A percentile compares a stretch with the other conserved stretches of the same genome.
These are phyloP conservation scores for Halcyon malimbica DNA, from an alignment of 2,113 vertebrate species.

Conservation along the genomic window DNA sequence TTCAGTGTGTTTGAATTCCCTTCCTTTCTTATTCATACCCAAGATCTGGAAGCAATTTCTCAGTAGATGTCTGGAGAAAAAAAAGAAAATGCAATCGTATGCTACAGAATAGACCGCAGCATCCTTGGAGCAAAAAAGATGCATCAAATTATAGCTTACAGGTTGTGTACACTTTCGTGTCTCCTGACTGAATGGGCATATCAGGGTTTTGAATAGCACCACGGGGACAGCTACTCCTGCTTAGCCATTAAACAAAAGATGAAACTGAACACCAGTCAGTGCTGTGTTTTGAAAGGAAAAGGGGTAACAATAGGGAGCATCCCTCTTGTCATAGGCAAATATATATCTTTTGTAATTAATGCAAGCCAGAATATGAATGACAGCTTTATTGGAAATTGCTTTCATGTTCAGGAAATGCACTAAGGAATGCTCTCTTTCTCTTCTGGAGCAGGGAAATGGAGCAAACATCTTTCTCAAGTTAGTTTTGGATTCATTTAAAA, in stretches of 20 bases:
- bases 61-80: background rate
- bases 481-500: background rate
- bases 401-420: background rate
- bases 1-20: background rate
- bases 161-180: background rate
- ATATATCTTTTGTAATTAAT: background rate
- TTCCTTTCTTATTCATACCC: background rate
- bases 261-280: background rate
- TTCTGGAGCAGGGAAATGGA: background rate
- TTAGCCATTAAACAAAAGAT: background rate
- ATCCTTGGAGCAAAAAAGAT: background rate
- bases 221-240: background rate
- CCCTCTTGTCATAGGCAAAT: background rate
- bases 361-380: background rate
- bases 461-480: background rate
- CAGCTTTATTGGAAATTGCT: background rate
- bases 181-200: background rate
- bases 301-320: background rate
- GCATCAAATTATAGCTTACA: background rate
- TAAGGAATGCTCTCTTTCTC: background rate
- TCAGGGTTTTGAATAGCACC: background rate
- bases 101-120: background rate
- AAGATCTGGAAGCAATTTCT: background rate
- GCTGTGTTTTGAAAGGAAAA: background rate
- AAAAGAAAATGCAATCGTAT: background rate